Evolutionary conservation across 2,888 invertebrate genomes (phyloP).

Genomic region (Drosophila lacicola): DNA sequence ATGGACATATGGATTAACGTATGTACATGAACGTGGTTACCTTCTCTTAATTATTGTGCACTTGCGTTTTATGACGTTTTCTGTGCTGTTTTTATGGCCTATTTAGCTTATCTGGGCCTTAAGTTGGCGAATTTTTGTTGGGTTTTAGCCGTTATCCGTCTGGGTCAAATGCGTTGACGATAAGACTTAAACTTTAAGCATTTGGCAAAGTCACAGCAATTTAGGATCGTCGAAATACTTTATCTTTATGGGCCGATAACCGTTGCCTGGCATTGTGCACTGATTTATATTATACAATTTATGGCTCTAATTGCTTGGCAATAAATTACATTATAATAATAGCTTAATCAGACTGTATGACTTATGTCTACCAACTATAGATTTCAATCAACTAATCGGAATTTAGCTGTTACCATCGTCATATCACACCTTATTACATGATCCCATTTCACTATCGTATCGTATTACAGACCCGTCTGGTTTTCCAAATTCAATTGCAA

Average conservation of each 20-base stretch:
- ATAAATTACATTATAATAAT: too few species aligned
- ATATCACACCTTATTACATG: not conserved
- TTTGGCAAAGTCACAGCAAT: not conserved
- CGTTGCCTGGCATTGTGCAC: constrained; percentile 5
- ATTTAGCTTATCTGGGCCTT: constrained; percentile 19
- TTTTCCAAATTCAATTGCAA: not conserved
- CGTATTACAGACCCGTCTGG: not conserved
- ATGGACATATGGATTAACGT: not conserved
- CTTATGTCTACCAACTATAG: too few species aligned
- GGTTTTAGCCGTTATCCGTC: constrained; percentile 16
- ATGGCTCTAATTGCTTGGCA: not conserved
- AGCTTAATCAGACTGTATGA: too few species aligned
- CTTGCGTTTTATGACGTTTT: constrained; percentile 1
- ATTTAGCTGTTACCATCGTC: not conserved
- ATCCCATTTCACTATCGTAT: not conserved
- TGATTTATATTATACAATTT: constrained; percentile 33
- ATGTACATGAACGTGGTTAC: not conserved
- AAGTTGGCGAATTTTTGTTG: not conserved
- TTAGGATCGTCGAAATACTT: constrained; percentile 11
- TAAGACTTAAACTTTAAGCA: constrained; percentile 25
- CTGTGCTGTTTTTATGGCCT: constrained; percentile 2
- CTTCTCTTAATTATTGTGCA: not conserved
- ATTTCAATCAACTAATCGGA: not conserved
- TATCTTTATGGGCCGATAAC: constrained; percentile 34
- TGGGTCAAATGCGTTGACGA: constrained; percentile 20